Conservation (phyloP, 2,113 vertebrate genomes). For the Larimichthys polyactis region DNA sequence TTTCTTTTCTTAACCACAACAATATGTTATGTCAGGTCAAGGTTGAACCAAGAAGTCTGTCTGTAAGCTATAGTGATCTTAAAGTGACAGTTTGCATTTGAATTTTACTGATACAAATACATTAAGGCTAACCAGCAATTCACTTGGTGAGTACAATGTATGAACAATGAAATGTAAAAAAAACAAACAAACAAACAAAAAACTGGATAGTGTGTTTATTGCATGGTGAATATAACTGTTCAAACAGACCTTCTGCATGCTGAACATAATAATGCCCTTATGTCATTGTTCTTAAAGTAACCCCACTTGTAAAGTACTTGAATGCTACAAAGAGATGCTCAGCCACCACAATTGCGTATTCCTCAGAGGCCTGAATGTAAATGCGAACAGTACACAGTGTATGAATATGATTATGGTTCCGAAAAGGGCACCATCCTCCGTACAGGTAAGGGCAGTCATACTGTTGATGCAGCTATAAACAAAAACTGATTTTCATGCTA, state of each 20-base stretch:
- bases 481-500: slow-evolving; percentile 57
- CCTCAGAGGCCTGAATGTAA: slow-evolving; percentile 60
- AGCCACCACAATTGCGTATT: slow-evolving; percentile 32
- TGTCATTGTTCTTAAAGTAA: slow-evolving; percentile 56
- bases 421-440: slow-evolving; percentile 47
- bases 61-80: background rate
- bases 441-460: slow-evolving; percentile 53
- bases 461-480: slow-evolving; percentile 52
- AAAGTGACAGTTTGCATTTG: background rate
- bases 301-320: slow-evolving; percentile 48
- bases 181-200: background rate
- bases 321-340: slow-evolving; percentile 56
- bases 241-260: slow-evolving; percentile 21
- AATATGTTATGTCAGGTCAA: no score
- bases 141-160: background rate
- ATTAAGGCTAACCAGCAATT: background rate
- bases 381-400: slow-evolving; percentile 48
- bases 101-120: background rate
- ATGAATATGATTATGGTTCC: slow-evolving; percentile 50
- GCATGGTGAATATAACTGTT: background rate
- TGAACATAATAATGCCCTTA: slow-evolving; percentile 30
- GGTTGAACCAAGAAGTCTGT: background rate
- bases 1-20: background rate
- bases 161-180: background rate
- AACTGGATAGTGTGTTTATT: background rate